phyloP scores from a whole-genome alignment of 2,113 vertebrate species.

The Recurvirostra avosetta region DNA sequence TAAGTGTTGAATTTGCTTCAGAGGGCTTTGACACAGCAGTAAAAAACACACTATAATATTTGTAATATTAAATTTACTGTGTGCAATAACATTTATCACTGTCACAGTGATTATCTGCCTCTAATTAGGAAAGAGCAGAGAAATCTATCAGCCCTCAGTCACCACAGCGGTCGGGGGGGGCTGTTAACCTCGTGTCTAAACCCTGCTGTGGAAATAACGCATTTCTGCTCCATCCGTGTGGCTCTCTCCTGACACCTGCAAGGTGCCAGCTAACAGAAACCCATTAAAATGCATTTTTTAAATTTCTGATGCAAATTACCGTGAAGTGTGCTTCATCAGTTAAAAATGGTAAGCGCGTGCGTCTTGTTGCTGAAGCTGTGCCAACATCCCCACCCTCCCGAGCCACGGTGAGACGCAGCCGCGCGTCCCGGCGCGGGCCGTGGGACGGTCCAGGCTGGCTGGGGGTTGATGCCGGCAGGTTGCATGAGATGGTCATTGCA shows the following conservation, averaged over 20 bases:
- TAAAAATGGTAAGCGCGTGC: neutral
- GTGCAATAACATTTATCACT: slow-evolving; percentile 36
- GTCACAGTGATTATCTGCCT: slow-evolving; percentile 48
- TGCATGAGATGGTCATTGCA: rapidly evolving
- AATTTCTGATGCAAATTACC: neutral
- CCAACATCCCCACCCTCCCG: neutral
- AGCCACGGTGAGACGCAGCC: rapidly evolving
- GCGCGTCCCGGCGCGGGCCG: neutral
- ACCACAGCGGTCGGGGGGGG: neutral
- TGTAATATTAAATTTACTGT: slow-evolving; percentile 39
- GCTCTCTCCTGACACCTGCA: neutral
- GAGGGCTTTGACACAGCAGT: slow-evolving; percentile 16
- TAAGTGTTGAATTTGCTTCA: neutral
- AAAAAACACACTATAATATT: slow-evolving; percentile 5
- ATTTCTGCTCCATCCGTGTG: neutral
- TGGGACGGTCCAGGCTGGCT: rapidly evolving
- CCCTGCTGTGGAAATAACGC: neutral
- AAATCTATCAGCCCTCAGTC: neutral
- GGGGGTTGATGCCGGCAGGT: rapidly evolving
- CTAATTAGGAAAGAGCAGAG: slow-evolving; percentile 43
- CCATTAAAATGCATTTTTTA: neutral
- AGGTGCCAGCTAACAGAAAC: neutral
- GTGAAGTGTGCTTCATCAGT: neutral
- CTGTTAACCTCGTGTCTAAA: neutral
- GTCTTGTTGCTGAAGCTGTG: neutral